Conservation (phyloP, 2,797 vertebrate genomes). For the Brachyrhaphis roseni region DNA sequence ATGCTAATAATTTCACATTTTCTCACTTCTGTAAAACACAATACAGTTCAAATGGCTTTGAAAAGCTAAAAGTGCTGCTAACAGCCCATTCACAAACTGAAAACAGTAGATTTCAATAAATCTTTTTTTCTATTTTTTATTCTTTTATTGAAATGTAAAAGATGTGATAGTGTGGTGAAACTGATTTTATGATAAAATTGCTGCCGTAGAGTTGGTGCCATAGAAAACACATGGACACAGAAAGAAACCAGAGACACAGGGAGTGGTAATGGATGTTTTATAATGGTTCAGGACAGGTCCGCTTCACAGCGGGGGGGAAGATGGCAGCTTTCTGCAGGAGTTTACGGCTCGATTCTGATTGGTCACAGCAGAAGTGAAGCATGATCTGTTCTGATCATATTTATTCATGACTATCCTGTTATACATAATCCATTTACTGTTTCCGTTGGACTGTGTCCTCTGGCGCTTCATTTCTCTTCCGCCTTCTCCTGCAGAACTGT, state of each 20-base stretch:
- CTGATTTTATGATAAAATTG: slow-evolving; percentile 12
- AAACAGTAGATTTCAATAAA: too few species aligned
- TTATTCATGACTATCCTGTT: slow-evolving; percentile 73
- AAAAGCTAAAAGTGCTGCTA: too few species aligned
- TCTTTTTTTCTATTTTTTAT: too few species aligned
- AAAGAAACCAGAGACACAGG: slow-evolving; percentile 62
- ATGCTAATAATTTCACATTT: too few species aligned
- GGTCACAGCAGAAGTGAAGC: slow-evolving; percentile 51
- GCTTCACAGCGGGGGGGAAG: slow-evolving; percentile 68
- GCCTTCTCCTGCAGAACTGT: slow-evolving; percentile 75
- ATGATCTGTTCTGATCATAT: slow-evolving; percentile 75
- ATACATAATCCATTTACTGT: slow-evolving; percentile 68
- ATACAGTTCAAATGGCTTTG: too few species aligned
- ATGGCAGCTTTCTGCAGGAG: slow-evolving; percentile 56
- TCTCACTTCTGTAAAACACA: too few species aligned
- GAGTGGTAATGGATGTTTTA: slow-evolving; percentile 74
- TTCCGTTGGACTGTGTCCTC: slow-evolving; percentile 63
- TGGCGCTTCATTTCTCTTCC: slow-evolving; percentile 68
- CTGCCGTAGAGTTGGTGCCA: slow-evolving; percentile 35
- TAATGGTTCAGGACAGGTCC: slow-evolving; percentile 70
- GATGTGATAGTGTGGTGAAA: too few species aligned
- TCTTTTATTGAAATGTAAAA: too few species aligned
- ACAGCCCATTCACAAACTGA: too few species aligned
- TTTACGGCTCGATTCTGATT: slow-evolving; percentile 59
- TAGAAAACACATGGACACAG: slow-evolving; percentile 54